Evolutionary conservation across 2,797 vertebrate genomes (phyloP).

Genomic region (Coreius guichenoti): DNA sequence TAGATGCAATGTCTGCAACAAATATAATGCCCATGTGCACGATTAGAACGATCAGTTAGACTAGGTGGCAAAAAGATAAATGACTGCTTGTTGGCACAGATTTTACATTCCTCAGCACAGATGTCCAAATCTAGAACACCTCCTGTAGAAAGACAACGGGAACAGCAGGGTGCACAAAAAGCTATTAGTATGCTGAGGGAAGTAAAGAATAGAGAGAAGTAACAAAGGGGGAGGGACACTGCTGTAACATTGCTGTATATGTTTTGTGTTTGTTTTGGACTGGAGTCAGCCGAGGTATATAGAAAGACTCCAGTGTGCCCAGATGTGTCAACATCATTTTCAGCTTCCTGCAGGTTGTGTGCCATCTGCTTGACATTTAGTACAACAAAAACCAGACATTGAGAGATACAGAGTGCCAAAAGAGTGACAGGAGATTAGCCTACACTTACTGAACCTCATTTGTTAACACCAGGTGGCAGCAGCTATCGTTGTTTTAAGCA

Average conservation of each 20-base stretch:
- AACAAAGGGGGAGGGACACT: constrained; percentile 47
- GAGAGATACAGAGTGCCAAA: constrained; percentile 25
- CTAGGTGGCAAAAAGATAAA: constrained; percentile 12
- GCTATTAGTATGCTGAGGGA: constrained; percentile 67
- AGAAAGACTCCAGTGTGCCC: constrained; percentile 12
- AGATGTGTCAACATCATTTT: constrained; percentile 43
- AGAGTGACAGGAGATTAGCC: constrained; percentile 15
- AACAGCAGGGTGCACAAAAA: constrained; percentile 20
- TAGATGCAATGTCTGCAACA: neutral
- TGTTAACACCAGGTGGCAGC: constrained; percentile 57
- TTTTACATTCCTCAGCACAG: constrained; percentile 31
- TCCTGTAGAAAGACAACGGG: constrained; percentile 27
- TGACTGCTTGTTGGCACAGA: neutral
- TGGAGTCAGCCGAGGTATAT: constrained; percentile 45
- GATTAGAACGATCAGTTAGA: neutral
- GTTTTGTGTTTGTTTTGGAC: constrained; percentile 29
- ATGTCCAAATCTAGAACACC: constrained; percentile 33
- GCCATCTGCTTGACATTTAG: constrained; percentile 28
- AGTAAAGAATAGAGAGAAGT: constrained; percentile 43
- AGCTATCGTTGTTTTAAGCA: constrained; percentile 16
- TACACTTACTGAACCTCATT: neutral
- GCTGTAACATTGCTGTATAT: constrained; percentile 66
- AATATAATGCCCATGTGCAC: neutral
- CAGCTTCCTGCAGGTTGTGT: constrained; percentile 32
- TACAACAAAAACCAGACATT: constrained; percentile 9